phyloP scores from a whole-genome alignment of 2,797 vertebrate species.

The Neomorphus geoffroyi region DNA sequence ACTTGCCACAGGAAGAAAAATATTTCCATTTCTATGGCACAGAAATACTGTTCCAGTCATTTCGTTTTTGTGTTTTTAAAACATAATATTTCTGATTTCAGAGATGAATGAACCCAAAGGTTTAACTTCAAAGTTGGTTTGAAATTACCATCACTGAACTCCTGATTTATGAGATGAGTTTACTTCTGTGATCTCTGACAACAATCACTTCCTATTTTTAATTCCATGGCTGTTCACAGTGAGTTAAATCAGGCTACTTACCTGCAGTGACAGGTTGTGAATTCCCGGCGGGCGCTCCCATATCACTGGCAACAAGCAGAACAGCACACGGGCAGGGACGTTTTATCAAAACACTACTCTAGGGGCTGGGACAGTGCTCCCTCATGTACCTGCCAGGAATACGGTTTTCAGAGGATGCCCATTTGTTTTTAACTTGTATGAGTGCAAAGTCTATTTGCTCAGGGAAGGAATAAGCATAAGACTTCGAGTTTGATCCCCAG shows the following conservation, averaged over 20 bases:
- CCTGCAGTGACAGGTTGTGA: not conserved
- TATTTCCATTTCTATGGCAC: not conserved
- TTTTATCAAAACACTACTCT: not conserved
- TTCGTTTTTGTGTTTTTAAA: not conserved
- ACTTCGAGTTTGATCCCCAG: not conserved
- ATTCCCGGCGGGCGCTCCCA: not conserved
- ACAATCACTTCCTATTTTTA: not conserved
- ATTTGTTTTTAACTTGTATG: not conserved
- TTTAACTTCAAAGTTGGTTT: not conserved
- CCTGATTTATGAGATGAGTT: not conserved
- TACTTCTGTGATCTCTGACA: not conserved
- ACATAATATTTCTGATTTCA: not conserved
- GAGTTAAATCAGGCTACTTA: not conserved
- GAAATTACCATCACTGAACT: not conserved
- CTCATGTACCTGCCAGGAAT: not conserved
- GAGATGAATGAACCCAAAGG: not conserved
- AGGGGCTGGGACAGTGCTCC: rapidly evolving
- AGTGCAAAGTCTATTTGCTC: not conserved
- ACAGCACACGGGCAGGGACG: not conserved
- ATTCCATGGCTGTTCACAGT: not conserved
- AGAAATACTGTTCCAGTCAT: not conserved
- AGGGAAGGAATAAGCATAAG: not conserved
- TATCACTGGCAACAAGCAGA: not conserved
- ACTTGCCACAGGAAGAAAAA: not conserved
- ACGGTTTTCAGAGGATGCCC: not conserved